Evolutionary conservation across 2,113 vertebrate genomes (phyloP).

Genomic region (Theropithecus gelada): DNA sequence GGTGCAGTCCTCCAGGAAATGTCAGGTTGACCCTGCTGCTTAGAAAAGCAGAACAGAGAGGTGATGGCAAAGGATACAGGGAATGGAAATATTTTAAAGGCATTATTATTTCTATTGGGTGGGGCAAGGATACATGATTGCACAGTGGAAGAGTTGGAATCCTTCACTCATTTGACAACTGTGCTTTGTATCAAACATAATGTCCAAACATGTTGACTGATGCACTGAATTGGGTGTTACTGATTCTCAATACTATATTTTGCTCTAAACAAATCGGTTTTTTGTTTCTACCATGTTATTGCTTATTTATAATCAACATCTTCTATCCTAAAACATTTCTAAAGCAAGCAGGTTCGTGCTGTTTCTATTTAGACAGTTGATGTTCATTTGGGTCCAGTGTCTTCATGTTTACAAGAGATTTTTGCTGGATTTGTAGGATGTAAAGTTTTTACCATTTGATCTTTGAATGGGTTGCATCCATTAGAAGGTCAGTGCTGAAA

Average conservation of each 20-base stretch:
- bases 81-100: constrained; percentile 4
- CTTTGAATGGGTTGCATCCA: constrained; percentile 44
- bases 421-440: constrained; percentile 36
- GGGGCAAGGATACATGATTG: neutral
- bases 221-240: neutral
- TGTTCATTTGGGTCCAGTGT: constrained; percentile 28
- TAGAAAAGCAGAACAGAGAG: constrained; percentile 10
- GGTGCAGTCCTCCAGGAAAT: constrained; percentile 26
- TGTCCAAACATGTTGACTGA: neutral
- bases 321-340: constrained; percentile 55
- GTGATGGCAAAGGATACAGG: constrained; percentile 11
- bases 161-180: neutral
- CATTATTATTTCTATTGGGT: neutral
- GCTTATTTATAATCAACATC: constrained; percentile 55
- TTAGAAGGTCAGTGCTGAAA: constrained; percentile 40
- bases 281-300: constrained; percentile 35
- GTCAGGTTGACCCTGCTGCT: constrained; percentile 49
- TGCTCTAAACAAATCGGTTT: constrained; percentile 35
- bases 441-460: constrained; percentile 51
- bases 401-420: constrained; percentile 44
- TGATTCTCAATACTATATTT: constrained; percentile 32
- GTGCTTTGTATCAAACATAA: neutral
- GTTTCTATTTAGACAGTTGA: constrained; percentile 47
- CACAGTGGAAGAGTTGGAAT: neutral
- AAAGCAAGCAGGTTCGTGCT: constrained; percentile 44